phyloP scores from a whole-genome alignment of 2,113 vertebrate genomes.

The Delphinapterus leucas region DNA sequence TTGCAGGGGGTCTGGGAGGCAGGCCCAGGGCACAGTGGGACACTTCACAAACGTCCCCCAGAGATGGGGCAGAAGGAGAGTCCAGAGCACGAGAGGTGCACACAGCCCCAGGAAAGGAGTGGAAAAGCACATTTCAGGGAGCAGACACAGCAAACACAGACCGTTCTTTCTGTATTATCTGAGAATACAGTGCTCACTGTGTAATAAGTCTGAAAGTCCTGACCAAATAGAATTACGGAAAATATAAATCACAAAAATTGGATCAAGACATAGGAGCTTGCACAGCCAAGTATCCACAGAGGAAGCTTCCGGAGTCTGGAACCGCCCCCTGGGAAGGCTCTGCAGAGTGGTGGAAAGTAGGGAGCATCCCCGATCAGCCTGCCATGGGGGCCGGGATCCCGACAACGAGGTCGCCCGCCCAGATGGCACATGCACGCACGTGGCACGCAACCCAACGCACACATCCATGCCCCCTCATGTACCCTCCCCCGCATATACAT shows the following conservation, averaged over 20 bases:
- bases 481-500: not conserved
- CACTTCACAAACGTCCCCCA: not conserved
- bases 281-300: slow-evolving; percentile 21
- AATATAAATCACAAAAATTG: slow-evolving; percentile 67
- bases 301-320: not conserved
- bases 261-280: slow-evolving; percentile 34
- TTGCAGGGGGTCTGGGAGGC: not conserved
- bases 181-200: slow-evolving; percentile 35
- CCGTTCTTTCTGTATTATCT: not conserved
- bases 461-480: not conserved
- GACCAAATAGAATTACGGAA: slow-evolving; percentile 62
- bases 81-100: not conserved
- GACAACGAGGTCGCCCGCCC: not conserved
- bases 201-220: slow-evolving; percentile 32
- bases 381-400: rapidly evolving
- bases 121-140: not conserved
- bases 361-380: not conserved
- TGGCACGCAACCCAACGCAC: rapidly evolving
- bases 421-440: rapidly evolving
- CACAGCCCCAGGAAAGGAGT: not conserved
- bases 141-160: slow-evolving; percentile 2
- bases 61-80: not conserved
- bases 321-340: not conserved
- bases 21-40: not conserved
- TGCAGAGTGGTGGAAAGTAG: rapidly evolving